Evolutionary conservation across 2,797 vertebrate species (phyloP), one percentile per base, ranked within the genome.

Genomic region (Pampus argenteus): DNA sequence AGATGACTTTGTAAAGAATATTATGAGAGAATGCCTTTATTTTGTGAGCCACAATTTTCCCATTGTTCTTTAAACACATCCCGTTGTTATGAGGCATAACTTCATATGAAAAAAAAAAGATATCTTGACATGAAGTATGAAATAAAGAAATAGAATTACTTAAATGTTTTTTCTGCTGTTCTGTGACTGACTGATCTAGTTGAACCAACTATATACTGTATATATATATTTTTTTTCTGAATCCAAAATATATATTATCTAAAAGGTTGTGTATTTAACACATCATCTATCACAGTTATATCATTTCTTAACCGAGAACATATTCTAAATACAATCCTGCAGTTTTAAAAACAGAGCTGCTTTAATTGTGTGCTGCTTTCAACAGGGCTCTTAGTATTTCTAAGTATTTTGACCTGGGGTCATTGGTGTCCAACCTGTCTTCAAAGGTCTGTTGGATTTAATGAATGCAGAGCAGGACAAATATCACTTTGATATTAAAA

Each of bases 1-100:
- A 93, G 82, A 90, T 88, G 86, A 90, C 84, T 91, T 92, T 94
- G 91, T 93, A 91, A 90, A 93, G 79, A 91, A 84, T 86, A 92
- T 76, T 86, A 93, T 91, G 90, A 94, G 86, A 92, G 89, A 93
- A 89, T 85, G 87, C 87, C 83, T 94, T 93, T 95, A 94, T 94
- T 94, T 94, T 93, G 90, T 91, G 92, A 93, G 89, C 87, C 90
- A 91, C 84, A 9, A 34, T 73, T 79, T 83, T 45, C 76, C 65
- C 68, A 89, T 82, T 60, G 68, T 86, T 79, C 84, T 84, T 87
- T 78, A 70, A 86, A 91, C 63, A 82, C 75, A 26, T 77, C 84
- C 69, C 86, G 90, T 91, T 91, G 76, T 89, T 90, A 87, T 88
- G 86, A 83, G 77, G 79, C 85, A 79, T 89, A 82, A 84, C 90